Base-by-base conservation (phyloP, 2,113 vertebrate species). In the Heterocephalus glaber region DNA sequence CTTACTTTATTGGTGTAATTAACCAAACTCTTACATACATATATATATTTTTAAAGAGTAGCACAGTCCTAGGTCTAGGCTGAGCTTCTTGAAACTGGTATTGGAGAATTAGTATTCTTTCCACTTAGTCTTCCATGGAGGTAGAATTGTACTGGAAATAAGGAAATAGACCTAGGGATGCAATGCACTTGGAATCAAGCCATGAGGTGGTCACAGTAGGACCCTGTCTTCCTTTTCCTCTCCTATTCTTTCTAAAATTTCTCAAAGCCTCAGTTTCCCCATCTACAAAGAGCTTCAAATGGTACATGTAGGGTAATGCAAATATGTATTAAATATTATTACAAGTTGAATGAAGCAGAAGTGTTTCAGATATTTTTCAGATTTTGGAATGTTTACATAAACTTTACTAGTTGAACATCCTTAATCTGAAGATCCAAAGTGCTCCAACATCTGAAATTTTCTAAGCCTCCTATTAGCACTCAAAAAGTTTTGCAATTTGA, bases 81-180 rank as follows among this genome's bases (percentile, higher is more conserved):
- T 13, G 61, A 74, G 11, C 7, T 95, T 86, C 28, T 65, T 87
- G 38, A 70, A 96, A 44, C 38, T 33, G 38, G 14, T 19, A 89
- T 30, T 76, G 72, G 26, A 28, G 72, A 30, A 30, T 2, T 47
- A 7, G 28, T 41, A 19, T 68, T 56, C 33, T 54, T 79, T 89
- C 52, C 17, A 41, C 3, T 80, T 38, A 33, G 5, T 89, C 14
- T 91, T 65, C 68, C 7, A 7, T 7, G 17, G 61, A 86, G 74
- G 47, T 9, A 44, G 52, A 90, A 22, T 14, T 20, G 77, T 74
- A 91, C 6, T 58, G 24, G 77, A 35, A 86, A 52, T 72, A 87
- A 49, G 81, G 52, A 54, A 79, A 77, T 22, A 68, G 60, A 90
- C 6, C 4, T 41, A 61, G 13, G 19, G 76, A 20, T 49, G 54